Evolutionary conservation across 2,888 invertebrate species (phyloP).

Genomic region (Eucera pruinosa): DNA sequence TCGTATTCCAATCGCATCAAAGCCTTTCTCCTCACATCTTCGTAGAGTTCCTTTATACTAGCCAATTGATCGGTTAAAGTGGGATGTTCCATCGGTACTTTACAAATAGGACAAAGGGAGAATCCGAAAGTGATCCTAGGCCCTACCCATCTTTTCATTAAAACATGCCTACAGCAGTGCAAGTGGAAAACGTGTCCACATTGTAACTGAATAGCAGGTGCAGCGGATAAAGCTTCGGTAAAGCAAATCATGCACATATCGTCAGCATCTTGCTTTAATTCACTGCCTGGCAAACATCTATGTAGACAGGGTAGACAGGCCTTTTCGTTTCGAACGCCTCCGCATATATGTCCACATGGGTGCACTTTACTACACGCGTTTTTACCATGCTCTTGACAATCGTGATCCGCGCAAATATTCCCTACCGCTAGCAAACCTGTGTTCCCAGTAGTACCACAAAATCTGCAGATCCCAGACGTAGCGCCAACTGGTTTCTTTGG

Average conservation of each 20-base stretch:
- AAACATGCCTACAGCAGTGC: slow-evolving; percentile 94
- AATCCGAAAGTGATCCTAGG: slow-evolving; percentile 98
- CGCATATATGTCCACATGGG: slow-evolving; percentile 96
- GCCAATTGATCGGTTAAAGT: slow-evolving; percentile 91
- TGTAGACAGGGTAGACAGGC: slow-evolving; percentile 95
- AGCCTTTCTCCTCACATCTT: slow-evolving; percentile 97
- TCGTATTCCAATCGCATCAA: slow-evolving; percentile 98
- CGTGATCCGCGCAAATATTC: slow-evolving; percentile 96
- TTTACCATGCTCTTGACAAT: slow-evolving; percentile 93
- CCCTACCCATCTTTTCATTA: slow-evolving; percentile 96
- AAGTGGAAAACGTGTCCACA: slow-evolving; percentile 99
- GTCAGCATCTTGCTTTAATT: slow-evolving; percentile 96
- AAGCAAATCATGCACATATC: slow-evolving; percentile 99
- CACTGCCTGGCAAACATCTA: slow-evolving; percentile 88
- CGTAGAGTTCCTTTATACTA: slow-evolving; percentile 92
- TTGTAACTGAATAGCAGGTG: slow-evolving; percentile 95
- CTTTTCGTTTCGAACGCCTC: slow-evolving; percentile 94
- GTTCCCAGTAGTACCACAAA: slow-evolving; percentile 93
- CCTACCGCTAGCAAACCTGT: slow-evolving; percentile 95
- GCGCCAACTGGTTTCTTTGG: slow-evolving; percentile 85
- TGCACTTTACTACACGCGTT: slow-evolving; percentile 93
- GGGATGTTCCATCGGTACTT: slow-evolving; percentile 94
- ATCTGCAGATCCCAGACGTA: slow-evolving; percentile 91
- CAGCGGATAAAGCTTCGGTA: slow-evolving; percentile 97
- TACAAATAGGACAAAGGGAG: slow-evolving; percentile 98